phyloP scores from a whole-genome alignment of 92 coral and sea anemone genomes.

The Parazoanthus swiftii region DNA sequence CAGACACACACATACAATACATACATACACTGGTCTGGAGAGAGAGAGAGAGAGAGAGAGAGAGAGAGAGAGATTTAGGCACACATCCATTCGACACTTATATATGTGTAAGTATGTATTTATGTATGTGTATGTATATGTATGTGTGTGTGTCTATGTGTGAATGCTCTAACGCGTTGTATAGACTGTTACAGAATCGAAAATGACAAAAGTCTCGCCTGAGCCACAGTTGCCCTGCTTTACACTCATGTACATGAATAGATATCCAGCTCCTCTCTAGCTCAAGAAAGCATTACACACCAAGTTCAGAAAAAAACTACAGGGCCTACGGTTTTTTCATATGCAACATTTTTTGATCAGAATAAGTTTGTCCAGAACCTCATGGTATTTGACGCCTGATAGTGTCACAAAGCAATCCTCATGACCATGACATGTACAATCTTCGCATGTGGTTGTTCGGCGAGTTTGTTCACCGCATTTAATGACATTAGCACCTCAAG shows the following conservation, averaged over 20 bases:
- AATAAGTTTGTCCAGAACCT: background rate
- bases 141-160: background rate
- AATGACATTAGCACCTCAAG: slow-evolving; percentile 34
- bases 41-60: too few relatives aligned
- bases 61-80: too few relatives aligned
- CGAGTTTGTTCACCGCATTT: slow-evolving; percentile 33
- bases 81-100: too few relatives aligned
- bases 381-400: background rate
- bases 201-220: background rate
- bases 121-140: background rate
- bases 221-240: background rate
- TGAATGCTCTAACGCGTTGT: too few relatives aligned
- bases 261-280: background rate
- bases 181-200: too few relatives aligned
- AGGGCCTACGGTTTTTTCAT: background rate
- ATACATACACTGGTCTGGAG: too few relatives aligned
- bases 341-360: too few relatives aligned
- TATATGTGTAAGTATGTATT: background rate
- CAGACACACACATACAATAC: too few relatives aligned
- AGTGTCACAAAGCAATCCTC: slow-evolving; percentile 15
- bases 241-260: too few relatives aligned
- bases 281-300: background rate
- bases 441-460: slow-evolving; percentile 31
- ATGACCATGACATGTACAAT: background rate
- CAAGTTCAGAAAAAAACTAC: background rate